These are phyloP conservation scores for Archaeoteleia sp. DNA, from an alignment of 2,888 invertebrate genomes.

Conservation along the genomic window DNA sequence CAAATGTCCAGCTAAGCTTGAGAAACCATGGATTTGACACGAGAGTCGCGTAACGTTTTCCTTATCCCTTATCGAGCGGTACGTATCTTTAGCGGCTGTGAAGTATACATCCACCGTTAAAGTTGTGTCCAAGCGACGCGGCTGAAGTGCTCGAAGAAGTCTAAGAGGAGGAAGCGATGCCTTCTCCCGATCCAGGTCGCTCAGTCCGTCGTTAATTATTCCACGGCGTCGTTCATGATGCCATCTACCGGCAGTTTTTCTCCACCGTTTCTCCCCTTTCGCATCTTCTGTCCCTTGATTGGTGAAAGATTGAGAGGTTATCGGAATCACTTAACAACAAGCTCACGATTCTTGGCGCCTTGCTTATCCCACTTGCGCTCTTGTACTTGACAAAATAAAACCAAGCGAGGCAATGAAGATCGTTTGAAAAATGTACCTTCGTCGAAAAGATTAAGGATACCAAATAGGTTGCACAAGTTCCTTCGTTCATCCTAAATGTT, in stretches of 20 bases:
- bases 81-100: slow-evolving; percentile 25
- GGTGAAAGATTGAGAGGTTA: slow-evolving; percentile 72
- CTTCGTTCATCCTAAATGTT: no score
- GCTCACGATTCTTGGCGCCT: slow-evolving; percentile 72
- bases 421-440: slow-evolving; percentile 2
- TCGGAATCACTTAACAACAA: slow-evolving; percentile 72
- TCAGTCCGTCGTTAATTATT: slow-evolving; percentile 70
- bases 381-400: neutral
- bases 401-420: neutral
- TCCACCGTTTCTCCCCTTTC: slow-evolving; percentile 50
- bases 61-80: slow-evolving; percentile 18
- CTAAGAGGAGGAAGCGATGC: slow-evolving; percentile 61
- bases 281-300: slow-evolving; percentile 57
- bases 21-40: slow-evolving; percentile 29
- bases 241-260: slow-evolving; percentile 57
- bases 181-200: slow-evolving; percentile 65
- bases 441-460: no score
- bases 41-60: slow-evolving; percentile 21
- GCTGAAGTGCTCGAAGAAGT: slow-evolving; percentile 39
- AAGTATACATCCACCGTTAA: slow-evolving; percentile 58
- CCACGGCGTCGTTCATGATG: slow-evolving; percentile 62
- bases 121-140: slow-evolving; percentile 55
- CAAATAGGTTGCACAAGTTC: no score
- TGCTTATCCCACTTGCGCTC: slow-evolving; percentile 56
- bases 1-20: neutral